Evolutionary conservation across 1,140 invertebrate genomes (phyloP).

Genomic region (Trialeurodes vaporariorum): DNA sequence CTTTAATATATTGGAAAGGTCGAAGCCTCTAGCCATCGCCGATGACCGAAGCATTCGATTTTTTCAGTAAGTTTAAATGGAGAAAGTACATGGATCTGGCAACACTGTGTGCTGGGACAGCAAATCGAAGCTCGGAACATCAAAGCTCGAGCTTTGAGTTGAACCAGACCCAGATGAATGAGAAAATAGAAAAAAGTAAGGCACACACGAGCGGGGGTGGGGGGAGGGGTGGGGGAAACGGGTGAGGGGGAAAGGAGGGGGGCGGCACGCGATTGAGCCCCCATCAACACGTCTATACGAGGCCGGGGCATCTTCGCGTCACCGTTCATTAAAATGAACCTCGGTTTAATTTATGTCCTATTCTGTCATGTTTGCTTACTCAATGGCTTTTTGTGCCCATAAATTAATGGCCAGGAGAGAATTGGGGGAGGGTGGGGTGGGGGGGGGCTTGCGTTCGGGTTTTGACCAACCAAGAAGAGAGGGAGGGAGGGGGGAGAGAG

Average conservation of each 20-base stretch:
- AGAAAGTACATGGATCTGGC: too few species aligned
- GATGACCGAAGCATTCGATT: too few species aligned
- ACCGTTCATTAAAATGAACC: neutral
- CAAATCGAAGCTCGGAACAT: too few species aligned
- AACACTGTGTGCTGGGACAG: too few species aligned
- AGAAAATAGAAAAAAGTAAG: neutral
- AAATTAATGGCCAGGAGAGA: neutral
- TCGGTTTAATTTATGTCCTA: neutral
- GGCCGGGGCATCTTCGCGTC: too few species aligned
- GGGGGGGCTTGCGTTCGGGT: too few species aligned
- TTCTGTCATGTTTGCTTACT: neutral
- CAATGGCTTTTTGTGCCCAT: neutral
- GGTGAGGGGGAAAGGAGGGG: neutral
- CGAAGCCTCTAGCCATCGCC: too few species aligned
- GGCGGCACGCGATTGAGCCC: neutral
- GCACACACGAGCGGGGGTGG: neutral
- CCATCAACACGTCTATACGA: neutral
- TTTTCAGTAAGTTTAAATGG: too few species aligned
- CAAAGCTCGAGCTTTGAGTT: neutral
- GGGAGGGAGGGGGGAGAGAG: too few species aligned
- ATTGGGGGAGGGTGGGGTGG: too few species aligned
- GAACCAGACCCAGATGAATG: neutral
- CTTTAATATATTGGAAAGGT: too few species aligned
- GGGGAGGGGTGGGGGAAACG: neutral
- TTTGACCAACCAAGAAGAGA: too few species aligned